Conservation (phyloP, 2,113 vertebrate genomes). For the Lutjanus erythropterus region DNA sequence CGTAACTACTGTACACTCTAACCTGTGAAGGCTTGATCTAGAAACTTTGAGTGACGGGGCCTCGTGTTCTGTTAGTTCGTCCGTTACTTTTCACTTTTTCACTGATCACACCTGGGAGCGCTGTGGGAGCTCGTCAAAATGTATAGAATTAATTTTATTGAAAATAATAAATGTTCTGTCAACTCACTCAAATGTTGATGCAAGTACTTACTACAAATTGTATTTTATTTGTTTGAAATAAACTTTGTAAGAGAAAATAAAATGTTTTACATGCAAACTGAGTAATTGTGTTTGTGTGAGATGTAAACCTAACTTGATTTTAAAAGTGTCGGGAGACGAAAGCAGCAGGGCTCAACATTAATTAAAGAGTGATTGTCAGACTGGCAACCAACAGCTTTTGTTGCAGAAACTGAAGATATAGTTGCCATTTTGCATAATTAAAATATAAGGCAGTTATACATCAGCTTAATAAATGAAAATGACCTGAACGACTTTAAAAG, state of each 20-base stretch:
- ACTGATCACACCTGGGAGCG: not conserved
- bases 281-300: not conserved
- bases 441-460: no score
- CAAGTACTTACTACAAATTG: not conserved
- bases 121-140: slow-evolving; percentile 6
- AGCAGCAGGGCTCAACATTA: no score
- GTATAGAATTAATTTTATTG: slow-evolving; percentile 47
- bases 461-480: no score
- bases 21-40: not conserved
- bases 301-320: no score
- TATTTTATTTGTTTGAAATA: slow-evolving; percentile 14
- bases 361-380: no score
- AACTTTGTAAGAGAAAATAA: slow-evolving; percentile 32
- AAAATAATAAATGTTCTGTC: slow-evolving; percentile 1
- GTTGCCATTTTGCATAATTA: no score
- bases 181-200: not conserved
- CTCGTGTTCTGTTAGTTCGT: not conserved
- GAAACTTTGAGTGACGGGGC: not conserved
- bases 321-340: no score
- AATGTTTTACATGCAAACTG: slow-evolving; percentile 27
- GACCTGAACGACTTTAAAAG: no score
- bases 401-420: no score
- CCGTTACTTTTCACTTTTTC: not conserved
- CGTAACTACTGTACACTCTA: fast-evolving
- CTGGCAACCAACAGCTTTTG: no score